phyloP scores from a whole-genome alignment of 2,888 invertebrate genomes.

The Ctena decussata region DNA sequence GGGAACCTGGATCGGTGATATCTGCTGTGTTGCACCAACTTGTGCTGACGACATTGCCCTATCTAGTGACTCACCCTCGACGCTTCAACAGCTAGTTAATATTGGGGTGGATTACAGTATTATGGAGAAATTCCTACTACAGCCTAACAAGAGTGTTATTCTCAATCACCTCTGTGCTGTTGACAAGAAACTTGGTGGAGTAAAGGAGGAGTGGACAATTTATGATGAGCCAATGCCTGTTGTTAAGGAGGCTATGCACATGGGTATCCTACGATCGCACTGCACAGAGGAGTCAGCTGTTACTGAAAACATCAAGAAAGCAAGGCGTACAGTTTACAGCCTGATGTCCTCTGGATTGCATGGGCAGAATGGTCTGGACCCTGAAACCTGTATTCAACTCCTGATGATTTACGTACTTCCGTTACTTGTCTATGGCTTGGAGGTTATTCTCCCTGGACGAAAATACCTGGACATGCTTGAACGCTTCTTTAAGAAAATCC shows the following conservation, averaged over 20 bases:
- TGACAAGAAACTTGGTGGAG: not conserved
- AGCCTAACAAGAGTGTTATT: not conserved
- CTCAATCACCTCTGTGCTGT: not conserved
- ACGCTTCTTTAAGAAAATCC: not conserved
- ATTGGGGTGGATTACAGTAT: not conserved
- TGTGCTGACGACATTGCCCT: not conserved
- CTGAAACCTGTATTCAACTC: not conserved
- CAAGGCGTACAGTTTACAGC: not conserved
- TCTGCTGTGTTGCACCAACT: not conserved
- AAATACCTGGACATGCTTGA: not conserved
- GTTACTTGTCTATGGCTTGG: not conserved
- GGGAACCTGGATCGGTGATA: not conserved
- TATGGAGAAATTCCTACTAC: not conserved
- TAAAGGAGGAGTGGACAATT: not conserved
- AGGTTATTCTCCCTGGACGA: not conserved
- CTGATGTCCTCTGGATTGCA: not conserved
- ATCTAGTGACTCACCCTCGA: not conserved
- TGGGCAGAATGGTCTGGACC: slow-evolving; percentile 4
- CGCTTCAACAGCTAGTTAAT: not conserved
- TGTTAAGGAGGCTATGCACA: not conserved
- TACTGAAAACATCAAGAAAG: not conserved
- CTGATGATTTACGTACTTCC: not conserved
- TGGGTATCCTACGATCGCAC: not conserved
- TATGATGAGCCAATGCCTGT: not conserved
- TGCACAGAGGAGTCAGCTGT: not conserved